These are phyloP conservation scores for Smutsia gigantea DNA, from an alignment of 2,797 vertebrate genomes.

Conservation along the genomic window DNA sequence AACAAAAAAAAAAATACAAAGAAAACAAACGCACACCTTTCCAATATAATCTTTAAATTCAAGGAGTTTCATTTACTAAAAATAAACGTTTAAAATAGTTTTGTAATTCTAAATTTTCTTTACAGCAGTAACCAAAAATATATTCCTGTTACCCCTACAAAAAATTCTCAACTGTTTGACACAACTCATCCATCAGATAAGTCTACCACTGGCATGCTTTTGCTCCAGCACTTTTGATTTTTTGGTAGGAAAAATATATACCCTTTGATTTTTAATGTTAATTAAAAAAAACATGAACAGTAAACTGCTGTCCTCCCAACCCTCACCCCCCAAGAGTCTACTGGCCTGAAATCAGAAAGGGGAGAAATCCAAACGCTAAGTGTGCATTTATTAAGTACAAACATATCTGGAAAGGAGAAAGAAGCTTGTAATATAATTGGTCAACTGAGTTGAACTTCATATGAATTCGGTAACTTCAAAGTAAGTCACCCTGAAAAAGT, in stretches of 20 bases:
- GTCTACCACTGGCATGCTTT: not conserved
- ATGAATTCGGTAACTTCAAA: slow-evolving; percentile 52
- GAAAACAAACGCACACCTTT: not conserved
- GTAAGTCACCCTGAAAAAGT: slow-evolving; percentile 24
- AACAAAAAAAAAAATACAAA: not conserved
- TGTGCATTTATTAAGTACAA: not conserved
- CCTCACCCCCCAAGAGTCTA: not conserved
- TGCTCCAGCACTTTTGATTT: slow-evolving; percentile 19
- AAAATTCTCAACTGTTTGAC: not conserved
- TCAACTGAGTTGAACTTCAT: slow-evolving; percentile 50
- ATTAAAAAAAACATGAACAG: slow-evolving; percentile 7
- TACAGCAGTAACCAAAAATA: not conserved
- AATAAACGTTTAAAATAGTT: not conserved
- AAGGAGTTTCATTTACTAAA: not conserved
- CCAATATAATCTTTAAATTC: not conserved
- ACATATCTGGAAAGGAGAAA: not conserved
- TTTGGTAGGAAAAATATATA: not conserved
- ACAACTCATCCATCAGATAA: not conserved
- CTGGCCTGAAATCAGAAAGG: slow-evolving; percentile 15
- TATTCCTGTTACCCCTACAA: not conserved
- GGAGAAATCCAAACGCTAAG: not conserved
- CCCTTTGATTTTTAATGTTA: slow-evolving; percentile 1
- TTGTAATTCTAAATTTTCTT: slow-evolving; percentile 31
- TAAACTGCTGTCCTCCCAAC: not conserved
- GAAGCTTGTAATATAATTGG: not conserved